Evolutionary conservation across 1,140 invertebrate species (phyloP), one percentile per base, ranked within the genome.

Genomic region (Goniozus legneri): DNA sequence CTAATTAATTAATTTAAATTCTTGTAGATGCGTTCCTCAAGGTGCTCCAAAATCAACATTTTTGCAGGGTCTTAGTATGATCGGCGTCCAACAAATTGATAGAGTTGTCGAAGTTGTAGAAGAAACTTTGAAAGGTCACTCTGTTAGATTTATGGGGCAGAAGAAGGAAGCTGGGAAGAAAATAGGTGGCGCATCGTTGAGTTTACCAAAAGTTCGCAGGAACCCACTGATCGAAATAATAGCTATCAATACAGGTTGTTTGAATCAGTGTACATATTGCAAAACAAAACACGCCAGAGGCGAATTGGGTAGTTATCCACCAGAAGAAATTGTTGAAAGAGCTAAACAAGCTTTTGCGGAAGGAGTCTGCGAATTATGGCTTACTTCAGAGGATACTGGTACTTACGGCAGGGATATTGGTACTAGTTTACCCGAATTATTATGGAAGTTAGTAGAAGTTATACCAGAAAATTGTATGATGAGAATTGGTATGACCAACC

Each of bases 251-350:
- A 97, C 94, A 2, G 97, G 95, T 0, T 99, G 97, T 67, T 74
- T 99, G 3, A 99, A 99, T 77, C 91, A 97, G 58, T 99, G 97
- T 69, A 98, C 96, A 0, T 99, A 98, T 67, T 98, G 96, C 65
- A 98, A 98, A 74, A 99, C 96, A 0, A 98, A 98, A 69, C 93
- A 97, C 75, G 96, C 96, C 0, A 75, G 96, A 51, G 97, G 97
- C 0, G 90, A 98, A 67, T 69, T 99, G 1, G 94, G 91, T 0
- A 97, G 94, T 69, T 99, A 98, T 76, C 83, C 85, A 0, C 86
- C 91, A 0, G 85, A 88, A 44, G 87, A 92, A 71, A 91, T 93
- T 19, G 81, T 92, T 0, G 82, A 83, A 12, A 75, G 90, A 47
- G 89, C 89, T 0, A 68, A 78, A 44, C 91, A 95, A 74, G 92